Base-by-base conservation (phyloP, 2,888 invertebrate species). In the Phasia obesa region DNA sequence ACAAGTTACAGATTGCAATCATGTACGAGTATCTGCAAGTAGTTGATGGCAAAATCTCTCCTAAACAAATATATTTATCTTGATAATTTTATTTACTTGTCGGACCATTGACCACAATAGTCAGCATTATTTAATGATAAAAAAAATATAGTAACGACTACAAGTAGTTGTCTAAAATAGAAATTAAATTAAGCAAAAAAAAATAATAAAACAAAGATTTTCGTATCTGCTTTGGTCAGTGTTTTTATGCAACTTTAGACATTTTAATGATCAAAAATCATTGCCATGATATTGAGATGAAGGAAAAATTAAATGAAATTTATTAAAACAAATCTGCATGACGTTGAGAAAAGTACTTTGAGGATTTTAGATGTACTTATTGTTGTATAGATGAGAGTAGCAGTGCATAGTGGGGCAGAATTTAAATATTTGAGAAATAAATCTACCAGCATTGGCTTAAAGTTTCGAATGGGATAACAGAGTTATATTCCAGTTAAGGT, bases 261-360 rank as follows among this genome's bases (percentile, higher is more conserved):
- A 75, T 83, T 78, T 70, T 31, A 75, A 67, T 79, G 55, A 49
- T 79, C 38, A 70, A 62, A 74, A 67, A 55, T 70, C 79, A 83
- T 79, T 83, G 79, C 79, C 79, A 71, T 75, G 53, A 79, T 38
- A 78, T 75, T 27, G n/a, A 74, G 3, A 64, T 21, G 4, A 21
- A 21, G 19, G 5, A 42, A 51, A 57, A 59, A 44, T 35, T 57
- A 69, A 74, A 79, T 49, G 62, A 75, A 75, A 64, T 74, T 71
- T 79, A 75, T 79, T 60, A 49, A 64, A 47, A 83, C 42, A 57
- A 60, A 47, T 78, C 60, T 69, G 47, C 74, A 62, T 74, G 74
- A 53, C 44, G 19, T 67, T 59, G 5, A 44, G 4, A 65, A 21
- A 64, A 47, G 42, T 23, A 15, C 13, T 49, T 35, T 35, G 17